Evolutionary conservation across 2,113 vertebrate genomes (phyloP).

Genomic region (Nipponia nippon): DNA sequence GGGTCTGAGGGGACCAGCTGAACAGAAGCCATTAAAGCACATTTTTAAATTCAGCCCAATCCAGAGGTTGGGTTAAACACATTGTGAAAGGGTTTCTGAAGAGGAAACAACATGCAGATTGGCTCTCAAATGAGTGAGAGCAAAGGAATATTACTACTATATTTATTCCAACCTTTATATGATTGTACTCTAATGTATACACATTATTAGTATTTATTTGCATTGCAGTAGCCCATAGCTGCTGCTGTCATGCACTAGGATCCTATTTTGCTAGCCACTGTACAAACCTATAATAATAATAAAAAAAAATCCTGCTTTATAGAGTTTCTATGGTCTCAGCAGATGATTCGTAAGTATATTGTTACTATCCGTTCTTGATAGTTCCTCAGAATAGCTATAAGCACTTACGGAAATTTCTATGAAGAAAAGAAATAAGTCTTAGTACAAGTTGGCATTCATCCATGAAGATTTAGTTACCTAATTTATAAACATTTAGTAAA

Average conservation of each 20-base stretch:
- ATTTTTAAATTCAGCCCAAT: not conserved
- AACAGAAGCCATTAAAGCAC: not conserved
- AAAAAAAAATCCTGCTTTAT: not conserved
- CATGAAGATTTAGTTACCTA: constrained; percentile 49
- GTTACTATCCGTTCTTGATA: not conserved
- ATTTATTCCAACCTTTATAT: not conserved
- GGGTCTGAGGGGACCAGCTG: not conserved
- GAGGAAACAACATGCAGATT: not conserved
- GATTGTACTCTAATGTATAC: not conserved
- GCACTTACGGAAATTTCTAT: not conserved
- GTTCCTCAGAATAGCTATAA: not conserved
- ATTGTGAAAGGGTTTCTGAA: not conserved
- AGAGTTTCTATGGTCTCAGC: not conserved
- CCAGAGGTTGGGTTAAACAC: not conserved
- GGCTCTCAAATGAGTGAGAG: not conserved
- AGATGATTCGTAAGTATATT: constrained; percentile 12
- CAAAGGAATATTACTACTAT: not conserved
- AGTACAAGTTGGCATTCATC: not conserved
- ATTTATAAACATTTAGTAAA: constrained; percentile 69
- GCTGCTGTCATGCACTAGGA: not conserved
- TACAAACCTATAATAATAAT: not conserved
- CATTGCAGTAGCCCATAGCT: not conserved
- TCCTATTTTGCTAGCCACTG: not conserved
- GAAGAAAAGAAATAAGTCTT: constrained; percentile 11
- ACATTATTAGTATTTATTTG: constrained; percentile 26